Conservation (phyloP, 1,140 invertebrate genomes). For the Oryctes rhinoceros region DNA sequence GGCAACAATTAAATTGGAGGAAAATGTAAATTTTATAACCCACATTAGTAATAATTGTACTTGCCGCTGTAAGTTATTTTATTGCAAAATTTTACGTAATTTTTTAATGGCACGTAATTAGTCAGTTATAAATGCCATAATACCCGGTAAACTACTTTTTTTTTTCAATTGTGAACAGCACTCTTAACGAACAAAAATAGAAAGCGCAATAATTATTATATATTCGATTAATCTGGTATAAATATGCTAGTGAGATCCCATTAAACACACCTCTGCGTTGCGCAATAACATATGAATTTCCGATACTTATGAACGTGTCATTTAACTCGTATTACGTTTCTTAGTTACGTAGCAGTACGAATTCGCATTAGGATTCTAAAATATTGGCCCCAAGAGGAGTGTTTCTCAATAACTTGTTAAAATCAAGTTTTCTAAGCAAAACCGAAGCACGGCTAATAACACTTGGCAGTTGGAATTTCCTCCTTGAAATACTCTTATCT, state of each 20-base stretch:
- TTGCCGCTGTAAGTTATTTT: neutral
- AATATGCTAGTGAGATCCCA: neutral
- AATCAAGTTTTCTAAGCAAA: constrained; percentile 21
- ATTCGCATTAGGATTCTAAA: neutral
- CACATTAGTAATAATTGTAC: neutral
- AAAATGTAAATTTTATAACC: too few relatives aligned
- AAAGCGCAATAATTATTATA: neutral
- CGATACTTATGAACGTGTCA: neutral
- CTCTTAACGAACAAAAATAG: neutral
- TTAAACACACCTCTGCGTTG: neutral
- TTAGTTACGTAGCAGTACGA: neutral
- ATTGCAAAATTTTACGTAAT: neutral
- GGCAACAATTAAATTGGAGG: too few relatives aligned
- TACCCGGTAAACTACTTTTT: neutral
- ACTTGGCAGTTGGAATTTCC: neutral
- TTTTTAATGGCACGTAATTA: neutral
- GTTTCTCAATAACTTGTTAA: neutral
- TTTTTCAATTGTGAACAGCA: neutral
- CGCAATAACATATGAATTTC: neutral
- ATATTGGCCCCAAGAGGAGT: neutral
- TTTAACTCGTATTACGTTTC: neutral
- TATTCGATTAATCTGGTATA: constrained; percentile 4
- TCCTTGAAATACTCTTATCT: neutral
- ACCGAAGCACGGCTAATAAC: neutral
- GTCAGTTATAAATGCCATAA: neutral